Evolutionary conservation across 1,140 invertebrate genomes (phyloP).

Genomic region (Arctopsyche grandis): DNA sequence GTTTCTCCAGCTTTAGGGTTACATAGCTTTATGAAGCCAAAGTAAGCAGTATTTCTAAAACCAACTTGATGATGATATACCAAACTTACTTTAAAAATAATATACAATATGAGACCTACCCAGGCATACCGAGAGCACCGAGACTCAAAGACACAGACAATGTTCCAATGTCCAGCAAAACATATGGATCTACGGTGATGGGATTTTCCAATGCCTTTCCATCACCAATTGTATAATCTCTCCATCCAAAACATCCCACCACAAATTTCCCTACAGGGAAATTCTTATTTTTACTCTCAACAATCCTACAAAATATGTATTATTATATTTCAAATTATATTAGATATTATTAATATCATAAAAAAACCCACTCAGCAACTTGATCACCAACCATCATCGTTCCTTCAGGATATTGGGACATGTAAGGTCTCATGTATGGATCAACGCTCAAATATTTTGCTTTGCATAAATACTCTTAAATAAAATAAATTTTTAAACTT

Average conservation of each 20-base stretch:
- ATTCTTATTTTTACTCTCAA: constrained; percentile 70
- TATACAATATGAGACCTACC: constrained; percentile 62
- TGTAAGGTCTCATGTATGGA: constrained; percentile 75
- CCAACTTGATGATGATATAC: background rate
- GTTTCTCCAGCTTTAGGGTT: constrained; percentile 75
- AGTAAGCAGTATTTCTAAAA: constrained; percentile 77
- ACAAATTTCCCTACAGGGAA: constrained; percentile 71
- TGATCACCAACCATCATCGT: constrained; percentile 72
- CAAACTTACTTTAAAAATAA: background rate
- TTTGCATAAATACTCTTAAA: constrained; percentile 74
- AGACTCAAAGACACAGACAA: constrained; percentile 69
- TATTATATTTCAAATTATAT: constrained; percentile 4
- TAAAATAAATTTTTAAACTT: too few species aligned
- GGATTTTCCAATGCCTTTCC: constrained; percentile 53
- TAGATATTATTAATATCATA: background rate
- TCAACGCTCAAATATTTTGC: constrained; percentile 77
- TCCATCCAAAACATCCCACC: constrained; percentile 71
- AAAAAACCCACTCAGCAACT: constrained; percentile 67
- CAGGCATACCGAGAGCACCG: constrained; percentile 74
- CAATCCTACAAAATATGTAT: constrained; percentile 63
- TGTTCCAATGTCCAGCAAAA: constrained; percentile 67
- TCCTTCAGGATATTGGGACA: constrained; percentile 64
- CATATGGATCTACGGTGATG: constrained; percentile 57
- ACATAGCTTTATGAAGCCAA: constrained; percentile 76
- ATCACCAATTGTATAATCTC: constrained; percentile 65